These are phyloP conservation scores for Spilosoma lubricipeda DNA, from an alignment of 2,888 invertebrate genomes.

Conservation along the genomic window DNA sequence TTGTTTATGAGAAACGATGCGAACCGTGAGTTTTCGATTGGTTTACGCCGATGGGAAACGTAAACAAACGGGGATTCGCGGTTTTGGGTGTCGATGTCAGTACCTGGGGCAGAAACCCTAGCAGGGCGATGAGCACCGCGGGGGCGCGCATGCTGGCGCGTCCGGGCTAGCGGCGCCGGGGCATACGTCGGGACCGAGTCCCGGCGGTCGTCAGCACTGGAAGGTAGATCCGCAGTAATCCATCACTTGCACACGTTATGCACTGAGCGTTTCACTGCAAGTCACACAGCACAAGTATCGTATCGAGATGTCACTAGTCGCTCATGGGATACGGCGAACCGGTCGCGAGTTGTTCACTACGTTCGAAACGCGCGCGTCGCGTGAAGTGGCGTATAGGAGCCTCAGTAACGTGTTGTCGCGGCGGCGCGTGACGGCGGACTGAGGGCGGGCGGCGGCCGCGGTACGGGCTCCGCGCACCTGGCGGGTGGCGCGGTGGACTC, in stretches of 20 bases:
- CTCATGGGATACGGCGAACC: constrained; percentile 81
- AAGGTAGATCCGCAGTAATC: constrained; percentile 80
- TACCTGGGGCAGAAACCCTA: constrained; percentile 86
- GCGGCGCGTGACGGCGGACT: constrained; percentile 84
- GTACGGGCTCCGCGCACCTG: constrained; percentile 81
- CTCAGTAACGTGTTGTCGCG: constrained; percentile 74
- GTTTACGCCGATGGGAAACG: constrained; percentile 61
- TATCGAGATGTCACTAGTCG: constrained; percentile 81
- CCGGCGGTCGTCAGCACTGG: constrained; percentile 78
- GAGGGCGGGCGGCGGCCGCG: constrained; percentile 82
- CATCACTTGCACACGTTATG: constrained; percentile 81
- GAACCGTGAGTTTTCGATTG: constrained; percentile 59
- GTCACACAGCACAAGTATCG: constrained; percentile 83
- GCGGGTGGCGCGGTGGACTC: constrained; percentile 62
- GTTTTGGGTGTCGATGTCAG: constrained; percentile 74
- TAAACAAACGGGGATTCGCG: constrained; percentile 79
- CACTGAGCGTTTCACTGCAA: constrained; percentile 83
- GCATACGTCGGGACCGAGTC: constrained; percentile 77
- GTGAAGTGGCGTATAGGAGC: constrained; percentile 72
- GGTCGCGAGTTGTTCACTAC: constrained; percentile 83
- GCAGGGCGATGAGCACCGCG: constrained; percentile 85
- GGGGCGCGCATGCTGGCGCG: constrained; percentile 86
- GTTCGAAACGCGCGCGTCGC: constrained; percentile 84
- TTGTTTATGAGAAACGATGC: constrained; percentile 64
- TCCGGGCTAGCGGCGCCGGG: constrained; percentile 84